Evolutionary conservation across 2,113 vertebrate genomes (phyloP), one percentile per base, ranked within the genome.

Genomic region (Chionodraco myersi): DNA sequence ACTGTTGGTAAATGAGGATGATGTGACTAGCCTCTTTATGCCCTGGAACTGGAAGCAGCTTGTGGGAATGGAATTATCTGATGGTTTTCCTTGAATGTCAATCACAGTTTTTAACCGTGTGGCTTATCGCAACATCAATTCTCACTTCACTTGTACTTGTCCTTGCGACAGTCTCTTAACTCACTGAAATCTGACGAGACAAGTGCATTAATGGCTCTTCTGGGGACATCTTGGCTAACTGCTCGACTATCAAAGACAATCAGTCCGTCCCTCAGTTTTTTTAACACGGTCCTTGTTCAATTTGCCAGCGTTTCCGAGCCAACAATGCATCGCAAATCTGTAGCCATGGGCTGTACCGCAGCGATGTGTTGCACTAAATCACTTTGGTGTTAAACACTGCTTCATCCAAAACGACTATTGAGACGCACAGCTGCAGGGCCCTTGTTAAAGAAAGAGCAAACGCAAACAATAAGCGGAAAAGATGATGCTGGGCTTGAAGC

Each of bases 381-480:
- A 72, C 79, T 82, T 72, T 52, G 63, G 67, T 79, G 85, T 88
- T 86, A 80, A 91, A 84, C 88, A 87, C 84, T 62, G 68, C 70
- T 66, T 72, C 54, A 70, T 52, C 23, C 36, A 54, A 41, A 66
- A 34, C 59, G 21, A 77, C 77, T 80, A 73, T 72, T 77, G 77
- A 86, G 84, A 80, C 77, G 30, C 85, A 66, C 91, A 94, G 93
- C 92, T 92, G 92, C 82, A 71, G 88, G 90, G 82, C 80, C 62
- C 3, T 16, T 48, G 49, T 82, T 88, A 82, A 89, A 88, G 84
- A 84, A 45, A 6, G 77, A 72, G 76, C 80, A 83, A 88, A 80
- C 74, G 44, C 84, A 64, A 91, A 93, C 89, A 89, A 92, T 91
- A 93, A 92, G 88, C 80, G 75, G 77, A 74, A 94, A 92, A 93